Conservation (phyloP, 2,113 vertebrate genomes). For the Colinus virginianus region DNA sequence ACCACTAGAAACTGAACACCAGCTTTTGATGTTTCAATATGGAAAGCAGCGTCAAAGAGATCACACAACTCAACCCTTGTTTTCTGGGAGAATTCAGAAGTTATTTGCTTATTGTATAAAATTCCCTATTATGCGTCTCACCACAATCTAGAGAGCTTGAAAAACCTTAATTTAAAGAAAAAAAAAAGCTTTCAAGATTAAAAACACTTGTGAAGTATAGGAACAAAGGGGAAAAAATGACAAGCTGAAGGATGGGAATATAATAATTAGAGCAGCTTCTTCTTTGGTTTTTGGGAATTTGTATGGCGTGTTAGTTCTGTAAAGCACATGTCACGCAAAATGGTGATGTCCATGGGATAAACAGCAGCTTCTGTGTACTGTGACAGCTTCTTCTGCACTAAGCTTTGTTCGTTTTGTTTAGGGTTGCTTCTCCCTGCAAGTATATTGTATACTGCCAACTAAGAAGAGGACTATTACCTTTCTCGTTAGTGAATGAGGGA, state of each 20-base stretch:
- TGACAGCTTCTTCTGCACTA: background rate
- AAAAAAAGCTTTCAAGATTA: slow-evolving; percentile 14
- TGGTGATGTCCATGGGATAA: background rate
- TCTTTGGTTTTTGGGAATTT: slow-evolving; percentile 19
- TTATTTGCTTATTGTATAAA: slow-evolving; percentile 14
- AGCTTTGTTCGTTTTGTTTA: background rate
- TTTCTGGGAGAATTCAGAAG: slow-evolving; percentile 16
- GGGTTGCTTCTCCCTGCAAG: background rate
- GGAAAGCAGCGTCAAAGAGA: background rate
- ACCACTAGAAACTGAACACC: background rate
- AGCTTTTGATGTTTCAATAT: slow-evolving; percentile 24
- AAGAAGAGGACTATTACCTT: background rate
- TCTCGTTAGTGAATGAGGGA: background rate
- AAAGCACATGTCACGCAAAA: background rate
- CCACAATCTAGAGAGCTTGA: background rate
- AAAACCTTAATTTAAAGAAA: background rate
- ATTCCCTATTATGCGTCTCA: slow-evolving; percentile 7
- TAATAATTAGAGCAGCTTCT: slow-evolving; percentile 36
- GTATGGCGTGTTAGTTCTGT: background rate
- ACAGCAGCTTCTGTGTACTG: background rate
- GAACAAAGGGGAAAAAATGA: slow-evolving; percentile 29
- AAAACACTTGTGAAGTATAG: background rate
- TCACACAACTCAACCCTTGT: background rate
- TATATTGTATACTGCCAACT: background rate
- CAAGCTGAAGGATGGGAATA: background rate